Percentiles rank a stretch among this genome's conserved stretches.
Conservation (phyloP, 2,113 vertebrate genomes). For the Jacana jacana region DNA sequence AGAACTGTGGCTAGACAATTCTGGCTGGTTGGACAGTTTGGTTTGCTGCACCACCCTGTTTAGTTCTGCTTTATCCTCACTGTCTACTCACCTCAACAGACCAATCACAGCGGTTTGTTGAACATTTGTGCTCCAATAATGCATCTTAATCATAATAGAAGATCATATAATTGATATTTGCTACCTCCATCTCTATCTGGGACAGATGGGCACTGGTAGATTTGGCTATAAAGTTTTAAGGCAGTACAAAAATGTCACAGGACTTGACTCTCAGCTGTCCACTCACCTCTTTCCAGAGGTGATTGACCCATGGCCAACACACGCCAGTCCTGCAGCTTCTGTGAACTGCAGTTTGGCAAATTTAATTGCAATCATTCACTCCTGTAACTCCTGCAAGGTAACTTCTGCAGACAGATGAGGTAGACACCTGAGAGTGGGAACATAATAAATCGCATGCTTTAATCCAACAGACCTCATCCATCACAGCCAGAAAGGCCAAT, state of each 20-base stretch:
- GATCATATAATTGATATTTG: neutral
- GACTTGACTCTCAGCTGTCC: neutral
- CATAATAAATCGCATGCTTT: neutral
- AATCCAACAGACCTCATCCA: neutral
- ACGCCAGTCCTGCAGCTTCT: neutral
- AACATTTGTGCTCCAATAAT: neutral
- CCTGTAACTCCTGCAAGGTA: neutral
- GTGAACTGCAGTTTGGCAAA: neutral
- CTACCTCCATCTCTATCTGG: neutral
- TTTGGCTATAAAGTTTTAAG: neutral
- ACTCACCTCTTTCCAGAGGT: neutral
- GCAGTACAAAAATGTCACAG: too few relatives aligned
- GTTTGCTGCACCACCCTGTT: neutral
- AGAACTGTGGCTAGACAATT: neutral
- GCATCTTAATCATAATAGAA: neutral
- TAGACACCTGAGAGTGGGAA: neutral
- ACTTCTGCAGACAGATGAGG: neutral
- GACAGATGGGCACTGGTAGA: neutral
- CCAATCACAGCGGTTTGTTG: neutral
- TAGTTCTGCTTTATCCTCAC: neutral
- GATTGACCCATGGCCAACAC: fast-evolving
- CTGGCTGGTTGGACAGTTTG: neutral
- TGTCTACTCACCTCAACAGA: neutral
- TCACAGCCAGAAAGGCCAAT: neutral
- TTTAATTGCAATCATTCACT: neutral